Conservation (phyloP, 2,888 invertebrate genomes). For the Oscheius sp. region DNA sequence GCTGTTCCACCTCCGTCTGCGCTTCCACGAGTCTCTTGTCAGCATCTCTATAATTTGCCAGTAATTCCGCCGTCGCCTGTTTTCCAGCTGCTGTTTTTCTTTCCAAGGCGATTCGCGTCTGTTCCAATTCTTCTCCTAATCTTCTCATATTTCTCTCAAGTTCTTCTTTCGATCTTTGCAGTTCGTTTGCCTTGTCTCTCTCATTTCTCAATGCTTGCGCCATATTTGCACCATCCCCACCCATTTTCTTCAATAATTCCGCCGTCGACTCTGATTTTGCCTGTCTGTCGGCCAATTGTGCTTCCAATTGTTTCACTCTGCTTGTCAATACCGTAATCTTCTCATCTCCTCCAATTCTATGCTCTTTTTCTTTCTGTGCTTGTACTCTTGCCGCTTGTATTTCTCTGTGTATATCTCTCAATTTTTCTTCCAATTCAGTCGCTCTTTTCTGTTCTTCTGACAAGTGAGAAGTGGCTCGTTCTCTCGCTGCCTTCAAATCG, state of each 20-base stretch:
- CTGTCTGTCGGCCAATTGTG: slow-evolving; percentile 50
- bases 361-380: slow-evolving; percentile 47
- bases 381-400: slow-evolving; percentile 45
- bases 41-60: slow-evolving; percentile 36
- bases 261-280: slow-evolving; percentile 50
- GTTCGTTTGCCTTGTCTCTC: slow-evolving; percentile 41
- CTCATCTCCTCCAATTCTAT: slow-evolving; percentile 46
- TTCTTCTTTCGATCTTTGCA: slow-evolving; percentile 29
- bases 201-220: slow-evolving; percentile 48
- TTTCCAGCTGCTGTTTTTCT: slow-evolving; percentile 24
- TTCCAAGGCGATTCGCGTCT: slow-evolving; percentile 19
- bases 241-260: slow-evolving; percentile 51
- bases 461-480: slow-evolving; percentile 37
- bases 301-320: slow-evolving; percentile 44
- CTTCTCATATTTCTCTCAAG: slow-evolving; percentile 16
- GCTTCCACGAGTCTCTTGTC: slow-evolving; percentile 13
- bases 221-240: slow-evolving; percentile 48
- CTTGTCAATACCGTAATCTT: slow-evolving; percentile 31
- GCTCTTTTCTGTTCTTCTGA: slow-evolving; percentile 41
- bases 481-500: slow-evolving; percentile 44
- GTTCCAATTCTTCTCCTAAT: slow-evolving; percentile 34
- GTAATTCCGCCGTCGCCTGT: slow-evolving; percentile 32
- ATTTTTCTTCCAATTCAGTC: slow-evolving; percentile 45
- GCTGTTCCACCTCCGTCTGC: slow-evolving; percentile 37
- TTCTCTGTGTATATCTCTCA: slow-evolving; percentile 43